phyloP scores from a whole-genome alignment of 1,140 invertebrate genomes.

The Neodiprion lecontei region DNA sequence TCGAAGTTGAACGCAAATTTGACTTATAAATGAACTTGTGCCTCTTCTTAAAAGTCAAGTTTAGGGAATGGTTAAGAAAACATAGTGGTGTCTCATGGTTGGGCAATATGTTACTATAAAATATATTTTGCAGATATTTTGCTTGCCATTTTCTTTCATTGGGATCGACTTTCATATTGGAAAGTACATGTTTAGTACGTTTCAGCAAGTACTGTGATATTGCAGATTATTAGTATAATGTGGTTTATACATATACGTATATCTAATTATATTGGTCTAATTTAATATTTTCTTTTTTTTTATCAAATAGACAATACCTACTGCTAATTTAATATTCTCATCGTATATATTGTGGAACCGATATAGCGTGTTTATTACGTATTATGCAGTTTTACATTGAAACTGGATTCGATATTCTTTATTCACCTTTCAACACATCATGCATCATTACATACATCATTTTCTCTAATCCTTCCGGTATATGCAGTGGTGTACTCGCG shows the following conservation, averaged over 20 bases:
- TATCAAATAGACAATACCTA: conserved; percentile 20
- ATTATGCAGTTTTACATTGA: conserved; percentile 39
- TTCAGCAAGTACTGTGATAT: conserved; percentile 63
- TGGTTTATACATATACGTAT: conserved; percentile 44
- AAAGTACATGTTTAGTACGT: conserved; percentile 53
- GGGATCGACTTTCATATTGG: conserved; percentile 43
- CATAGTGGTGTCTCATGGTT: neutral
- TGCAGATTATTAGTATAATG: conserved; percentile 57
- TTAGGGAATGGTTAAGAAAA: neutral
- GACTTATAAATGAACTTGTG: conserved; percentile 75
- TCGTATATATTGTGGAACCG: conserved; percentile 46
- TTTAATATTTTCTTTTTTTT: conserved; percentile 51
- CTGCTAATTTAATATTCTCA: conserved; percentile 3
- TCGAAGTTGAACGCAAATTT: conserved; percentile 20
- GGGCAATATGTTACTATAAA: conserved; percentile 23
- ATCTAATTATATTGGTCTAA: conserved; percentile 44
- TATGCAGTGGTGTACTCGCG: too few relatives aligned
- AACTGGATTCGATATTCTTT: too few relatives aligned
- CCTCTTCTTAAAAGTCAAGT: conserved; percentile 60
- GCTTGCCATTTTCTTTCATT: conserved; percentile 54
- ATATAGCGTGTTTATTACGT: conserved; percentile 53
- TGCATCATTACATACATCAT: conserved; percentile 16
- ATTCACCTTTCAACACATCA: neutral
- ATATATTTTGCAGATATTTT: conserved; percentile 44
- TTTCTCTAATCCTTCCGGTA: too few relatives aligned